A percentile compares a stretch with the other conserved stretches of the same genome.
Evolutionary conservation across 2,888 invertebrate genomes (phyloP).

Genomic region (Phorcus lineatus): DNA sequence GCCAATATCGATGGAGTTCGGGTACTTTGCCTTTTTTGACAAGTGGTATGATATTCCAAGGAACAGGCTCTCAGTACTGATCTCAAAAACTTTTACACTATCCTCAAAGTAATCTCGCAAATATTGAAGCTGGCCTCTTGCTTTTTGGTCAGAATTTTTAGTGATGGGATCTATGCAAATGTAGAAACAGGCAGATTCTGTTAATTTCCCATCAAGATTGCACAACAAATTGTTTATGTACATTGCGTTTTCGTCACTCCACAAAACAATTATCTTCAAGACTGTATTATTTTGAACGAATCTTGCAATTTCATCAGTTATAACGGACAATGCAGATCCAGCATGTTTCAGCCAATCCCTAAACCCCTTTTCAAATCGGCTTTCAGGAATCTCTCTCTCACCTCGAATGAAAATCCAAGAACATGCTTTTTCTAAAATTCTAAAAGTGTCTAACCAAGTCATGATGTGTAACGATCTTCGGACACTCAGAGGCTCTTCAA

Average conservation of each 20-base stretch:
- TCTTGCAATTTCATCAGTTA: slow-evolving; percentile 35
- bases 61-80: not conserved
- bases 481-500: slow-evolving; percentile 20
- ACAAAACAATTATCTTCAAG: slow-evolving; percentile 38
- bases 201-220: not conserved
- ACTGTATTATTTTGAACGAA: slow-evolving; percentile 44
- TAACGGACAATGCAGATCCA: slow-evolving; percentile 20
- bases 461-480: slow-evolving; percentile 10
- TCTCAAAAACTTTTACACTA: not conserved
- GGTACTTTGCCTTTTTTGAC: not conserved
- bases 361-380: slow-evolving; percentile 22
- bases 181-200: not conserved
- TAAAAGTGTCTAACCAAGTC: slow-evolving; percentile 22
- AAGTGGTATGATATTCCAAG: not conserved
- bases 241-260: slow-evolving; percentile 29
- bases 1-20: slow-evolving; percentile 27
- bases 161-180: not conserved
- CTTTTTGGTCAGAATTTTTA: not conserved
- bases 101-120: not conserved
- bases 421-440: slow-evolving; percentile 27
- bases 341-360: slow-evolving; percentile 41
- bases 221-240: not conserved
- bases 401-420: slow-evolving; percentile 33
- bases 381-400: slow-evolving; percentile 42
- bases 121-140: not conserved